Evolutionary conservation across 2,797 vertebrate species (phyloP), one percentile per base, ranked within the genome.

Genomic region (Telmatherina bonti): DNA sequence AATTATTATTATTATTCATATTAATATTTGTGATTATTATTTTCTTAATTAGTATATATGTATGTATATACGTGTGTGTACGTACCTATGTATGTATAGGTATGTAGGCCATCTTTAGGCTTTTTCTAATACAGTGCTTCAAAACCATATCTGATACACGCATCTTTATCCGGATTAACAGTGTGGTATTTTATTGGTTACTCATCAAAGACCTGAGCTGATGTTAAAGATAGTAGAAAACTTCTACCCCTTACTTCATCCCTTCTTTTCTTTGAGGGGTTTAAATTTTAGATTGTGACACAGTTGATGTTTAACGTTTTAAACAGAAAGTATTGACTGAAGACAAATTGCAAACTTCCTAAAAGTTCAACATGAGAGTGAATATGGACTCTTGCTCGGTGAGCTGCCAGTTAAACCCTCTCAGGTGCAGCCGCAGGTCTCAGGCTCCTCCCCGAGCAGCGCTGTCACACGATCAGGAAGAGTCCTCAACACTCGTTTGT

Each of bases 401-500:
- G 45, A 36, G 38, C 54, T 38, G 66, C 57, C 72, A 6, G 33
- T 72, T 72, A 61, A 76, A 77, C 54, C 81, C 69, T 62, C 83
- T 81, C 92, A 94, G 91, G 93, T 94, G 89, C 78, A 83, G 80
- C 20, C 0, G 24, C 45, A 11, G 60, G 8, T 72, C 55, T 20
- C 33, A 86, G 67, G 83, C 90, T 86, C 91, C 89, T 72, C 93
- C 89, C 85, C 72, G 3, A 4, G 12, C 49, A 59, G 65, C 86
- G 68, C 89, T 93, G 91, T 85, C 85, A 85, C 58, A 57, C 74
- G 73, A 92, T 85, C 91, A 93, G 93, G 94, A 95, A 94, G 94
- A 84, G 72, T 61, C 1, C 12, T 52, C 4, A 4, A 3, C 0
- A 73, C 60, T 45, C 13, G 62, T 13, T 55, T 64, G 41, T 35